Base-by-base conservation (phyloP, 2,113 vertebrate species). In the Coryphaenoides rupestris region DNA sequence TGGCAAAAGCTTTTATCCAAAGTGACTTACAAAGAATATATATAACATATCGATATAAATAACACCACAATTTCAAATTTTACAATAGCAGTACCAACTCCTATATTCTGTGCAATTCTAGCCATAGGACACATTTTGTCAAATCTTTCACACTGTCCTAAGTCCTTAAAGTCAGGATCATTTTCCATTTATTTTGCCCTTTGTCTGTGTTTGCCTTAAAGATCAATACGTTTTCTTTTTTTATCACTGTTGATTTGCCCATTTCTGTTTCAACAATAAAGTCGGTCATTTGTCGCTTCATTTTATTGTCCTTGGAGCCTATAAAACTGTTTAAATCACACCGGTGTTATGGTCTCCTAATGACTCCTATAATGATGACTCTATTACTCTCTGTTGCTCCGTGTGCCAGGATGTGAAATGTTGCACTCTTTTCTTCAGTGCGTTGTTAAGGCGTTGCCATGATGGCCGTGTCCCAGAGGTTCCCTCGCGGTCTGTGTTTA, bases 291-390 rank as follows among this genome's bases (percentile, higher is more conserved):
- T 47, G 21, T 21, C 62, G 3, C 1, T 70, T 72, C 72, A 67
- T 69, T 58, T 57, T 22, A 70, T 70, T 60, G 49, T 55, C 58
- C 57, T n/a, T n/a, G 63, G 61, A 19, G 59, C 52, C 69, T 46
- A 9, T 40, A 52, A 60, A 78, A n/a, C n/a, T n/a, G n/a, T n/a
- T n/a, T n/a, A n/a, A n/a, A n/a, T n/a, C 58, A 66, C 74, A 72
- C 63, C 65, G 19, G 46, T 59, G 46, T 66, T 70, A 75, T 75
- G 40, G 64, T 72, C 66, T 69, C 68, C 54, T 78, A 68, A 77
- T 68, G 68, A 28, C 73, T 72, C 63, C 50, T n/a, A n/a, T n/a
- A n/a, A n/a, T n/a, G n/a, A 15, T 68, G 63, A 26, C 61, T 60
- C 33, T 12, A 40, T 40, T 7, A 10, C 33, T 45, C 24, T 21